phyloP scores from a whole-genome alignment of 2,888 invertebrate species.

The Scelioninae gen. 1 region DNA sequence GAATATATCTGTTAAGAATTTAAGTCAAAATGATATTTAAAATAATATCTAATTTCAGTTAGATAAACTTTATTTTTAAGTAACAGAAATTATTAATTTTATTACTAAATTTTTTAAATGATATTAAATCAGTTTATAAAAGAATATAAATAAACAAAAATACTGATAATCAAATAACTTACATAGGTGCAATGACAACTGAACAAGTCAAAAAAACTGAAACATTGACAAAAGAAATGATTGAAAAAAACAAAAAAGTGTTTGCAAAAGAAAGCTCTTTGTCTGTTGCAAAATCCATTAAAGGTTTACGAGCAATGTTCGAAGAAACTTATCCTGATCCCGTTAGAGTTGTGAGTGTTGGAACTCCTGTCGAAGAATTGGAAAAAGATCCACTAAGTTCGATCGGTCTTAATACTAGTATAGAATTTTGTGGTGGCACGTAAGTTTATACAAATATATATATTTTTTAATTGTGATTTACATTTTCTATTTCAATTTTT shows the following conservation, averaged over 20 bases:
- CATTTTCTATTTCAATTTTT: constrained; percentile 2
- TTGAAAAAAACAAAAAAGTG: constrained; percentile 90
- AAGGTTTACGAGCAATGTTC: constrained; percentile 98
- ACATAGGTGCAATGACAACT: constrained; percentile 91
- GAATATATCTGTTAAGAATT: no score
- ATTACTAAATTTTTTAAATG: no score
- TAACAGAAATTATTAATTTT: no score
- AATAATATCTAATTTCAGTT: no score
- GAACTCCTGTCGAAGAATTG: constrained; percentile 95
- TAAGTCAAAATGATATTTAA: no score
- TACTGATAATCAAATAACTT: not conserved
- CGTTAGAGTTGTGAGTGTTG: constrained; percentile 96
- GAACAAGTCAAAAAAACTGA: constrained; percentile 95
- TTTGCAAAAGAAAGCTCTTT: constrained; percentile 95
- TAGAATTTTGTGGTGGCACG: constrained; percentile 99
- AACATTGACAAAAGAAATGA: constrained; percentile 90
- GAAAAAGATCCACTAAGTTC: constrained; percentile 93
- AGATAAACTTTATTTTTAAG: no score
- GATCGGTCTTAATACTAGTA: constrained; percentile 93
- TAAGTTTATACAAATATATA: constrained; percentile 81
- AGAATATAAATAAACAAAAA: no score
- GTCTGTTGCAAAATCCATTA: constrained; percentile 94
- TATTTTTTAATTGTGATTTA: no score
- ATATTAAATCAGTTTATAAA: no score
- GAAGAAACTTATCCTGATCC: constrained; percentile 99